These are phyloP conservation scores for Paedocypris micromegethes DNA, from an alignment of 2,797 vertebrate species.

Conservation along the genomic window DNA sequence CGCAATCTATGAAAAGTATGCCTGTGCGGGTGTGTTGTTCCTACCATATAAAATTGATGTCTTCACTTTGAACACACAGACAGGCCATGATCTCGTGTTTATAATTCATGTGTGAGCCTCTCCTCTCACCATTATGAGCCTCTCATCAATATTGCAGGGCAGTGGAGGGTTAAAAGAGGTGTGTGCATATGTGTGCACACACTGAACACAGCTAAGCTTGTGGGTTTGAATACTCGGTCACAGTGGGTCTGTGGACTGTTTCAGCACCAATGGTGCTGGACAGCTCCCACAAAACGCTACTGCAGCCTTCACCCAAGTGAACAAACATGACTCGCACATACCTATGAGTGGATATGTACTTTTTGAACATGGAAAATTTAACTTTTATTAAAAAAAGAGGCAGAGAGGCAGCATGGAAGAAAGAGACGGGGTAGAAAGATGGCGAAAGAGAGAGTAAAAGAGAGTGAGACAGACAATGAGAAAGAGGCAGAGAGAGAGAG, in stretches of 20 bases:
- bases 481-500: no score
- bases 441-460: no score
- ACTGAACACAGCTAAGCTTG: constrained; percentile 8
- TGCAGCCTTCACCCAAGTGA: constrained; percentile 6
- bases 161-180: background rate
- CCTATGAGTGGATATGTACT: no score
- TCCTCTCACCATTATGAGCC: constrained; percentile 15
- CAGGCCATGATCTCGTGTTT: constrained; percentile 29
- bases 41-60: constrained; percentile 38
- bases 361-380: no score
- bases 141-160: constrained; percentile 28
- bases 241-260: constrained; percentile 14
- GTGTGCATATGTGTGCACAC: background rate
- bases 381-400: no score
- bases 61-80: constrained; percentile 25
- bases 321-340: no score
- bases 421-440: no score
- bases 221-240: constrained; percentile 15
- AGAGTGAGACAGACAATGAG: no score
- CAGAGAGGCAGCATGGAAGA: no score
- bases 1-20: background rate
- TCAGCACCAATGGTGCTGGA: constrained; percentile 37
- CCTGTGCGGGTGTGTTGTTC: constrained; percentile 32
- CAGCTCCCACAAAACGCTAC: constrained; percentile 24
- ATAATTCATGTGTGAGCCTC: constrained; percentile 29